Conservation (phyloP, 2,888 invertebrate species). For the Lissonota sp. region DNA sequence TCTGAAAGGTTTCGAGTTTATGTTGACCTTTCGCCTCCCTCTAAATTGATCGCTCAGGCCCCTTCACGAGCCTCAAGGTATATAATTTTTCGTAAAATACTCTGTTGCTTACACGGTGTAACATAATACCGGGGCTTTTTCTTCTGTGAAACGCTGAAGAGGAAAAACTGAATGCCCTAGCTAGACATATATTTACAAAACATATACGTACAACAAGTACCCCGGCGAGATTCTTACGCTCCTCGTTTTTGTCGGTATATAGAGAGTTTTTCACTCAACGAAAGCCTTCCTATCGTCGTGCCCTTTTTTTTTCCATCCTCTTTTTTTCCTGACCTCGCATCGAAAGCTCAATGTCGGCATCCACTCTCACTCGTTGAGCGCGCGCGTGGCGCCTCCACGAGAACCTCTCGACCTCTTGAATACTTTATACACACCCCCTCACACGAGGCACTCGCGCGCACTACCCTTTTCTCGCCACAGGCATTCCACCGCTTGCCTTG, state of each 20-base stretch:
- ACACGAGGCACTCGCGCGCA: conserved; percentile 46
- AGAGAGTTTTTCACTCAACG: conserved; percentile 34
- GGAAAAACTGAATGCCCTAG: conserved; percentile 15
- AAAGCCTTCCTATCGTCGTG: neutral
- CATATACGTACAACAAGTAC: conserved; percentile 3
- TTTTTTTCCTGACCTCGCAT: conserved; percentile 55
- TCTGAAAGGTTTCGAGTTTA: conserved; percentile 12
- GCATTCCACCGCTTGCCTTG: conserved; percentile 27
- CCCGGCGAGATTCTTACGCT: conserved; percentile 43
- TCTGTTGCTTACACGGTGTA: neutral
- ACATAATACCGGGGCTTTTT: neutral
- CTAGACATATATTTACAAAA: conserved; percentile 2
- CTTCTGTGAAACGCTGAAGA: neutral
- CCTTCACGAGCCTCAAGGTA: neutral
- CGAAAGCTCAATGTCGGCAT: conserved; percentile 62
- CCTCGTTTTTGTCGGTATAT: conserved; percentile 29
- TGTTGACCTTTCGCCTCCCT: too few species aligned
- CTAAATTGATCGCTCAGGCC: too few species aligned
- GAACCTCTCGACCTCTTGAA: conserved; percentile 72
- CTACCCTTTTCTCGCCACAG: conserved; percentile 28
- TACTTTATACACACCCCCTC: conserved; percentile 71
- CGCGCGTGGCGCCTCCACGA: conserved; percentile 6
- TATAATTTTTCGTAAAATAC: neutral
- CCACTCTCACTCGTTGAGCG: conserved; percentile 69
- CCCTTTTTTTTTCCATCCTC: neutral